Conservation (phyloP, 2,113 vertebrate species). For the Dasyornis broadbenti region DNA sequence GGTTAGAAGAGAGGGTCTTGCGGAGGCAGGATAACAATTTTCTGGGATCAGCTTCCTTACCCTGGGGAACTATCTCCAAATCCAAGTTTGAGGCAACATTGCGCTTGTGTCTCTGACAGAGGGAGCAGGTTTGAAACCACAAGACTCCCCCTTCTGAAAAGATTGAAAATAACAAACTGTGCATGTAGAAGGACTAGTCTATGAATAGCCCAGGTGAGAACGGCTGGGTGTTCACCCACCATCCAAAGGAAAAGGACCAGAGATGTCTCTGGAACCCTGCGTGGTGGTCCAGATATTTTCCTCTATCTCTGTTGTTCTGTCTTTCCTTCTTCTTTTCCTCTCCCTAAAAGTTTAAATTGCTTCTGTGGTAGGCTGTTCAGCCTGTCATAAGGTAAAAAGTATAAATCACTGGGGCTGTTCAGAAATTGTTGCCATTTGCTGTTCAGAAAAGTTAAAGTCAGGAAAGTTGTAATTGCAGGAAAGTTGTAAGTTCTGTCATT, state of each 20-base stretch:
- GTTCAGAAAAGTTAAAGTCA: background rate
- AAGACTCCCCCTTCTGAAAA: background rate
- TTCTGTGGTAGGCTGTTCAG: background rate
- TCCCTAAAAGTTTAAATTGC: background rate
- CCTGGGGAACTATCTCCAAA: background rate
- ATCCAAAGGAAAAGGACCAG: background rate
- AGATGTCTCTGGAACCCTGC: background rate
- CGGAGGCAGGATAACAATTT: background rate
- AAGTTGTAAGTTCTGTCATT: background rate
- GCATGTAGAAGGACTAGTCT: background rate
- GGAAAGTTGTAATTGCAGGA: background rate
- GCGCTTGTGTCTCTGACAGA: fast-evolving
- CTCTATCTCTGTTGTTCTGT: background rate
- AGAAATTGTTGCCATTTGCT: background rate
- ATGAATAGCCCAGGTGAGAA: background rate
- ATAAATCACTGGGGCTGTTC: background rate
- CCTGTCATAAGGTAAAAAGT: background rate
- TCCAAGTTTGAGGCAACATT: background rate
- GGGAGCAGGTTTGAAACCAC: background rate
- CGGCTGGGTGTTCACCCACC: no score
- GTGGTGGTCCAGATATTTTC: background rate
- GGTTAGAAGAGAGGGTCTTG: background rate
- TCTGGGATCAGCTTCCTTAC: background rate
- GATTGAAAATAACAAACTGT: background rate
- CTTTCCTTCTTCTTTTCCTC: background rate